These are phyloP conservation scores for Pteria penguin DNA, from an alignment of 2,888 invertebrate genomes.

Conservation along the genomic window DNA sequence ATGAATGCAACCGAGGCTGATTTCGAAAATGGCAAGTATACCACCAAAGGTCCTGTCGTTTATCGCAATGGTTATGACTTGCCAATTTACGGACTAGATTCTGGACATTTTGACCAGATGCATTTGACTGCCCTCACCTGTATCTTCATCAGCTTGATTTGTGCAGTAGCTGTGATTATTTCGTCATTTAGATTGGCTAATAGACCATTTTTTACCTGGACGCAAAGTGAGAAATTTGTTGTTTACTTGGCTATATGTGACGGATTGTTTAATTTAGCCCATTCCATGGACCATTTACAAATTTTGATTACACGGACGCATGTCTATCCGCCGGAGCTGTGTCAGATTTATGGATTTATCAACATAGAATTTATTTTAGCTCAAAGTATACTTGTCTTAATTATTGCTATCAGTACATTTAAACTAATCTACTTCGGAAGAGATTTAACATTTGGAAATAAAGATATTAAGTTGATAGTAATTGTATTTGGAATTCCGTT, in stretches of 20 bases:
- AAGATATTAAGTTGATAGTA: conserved; percentile 39
- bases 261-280: conserved; percentile 43
- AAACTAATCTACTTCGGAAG: conserved; percentile 40
- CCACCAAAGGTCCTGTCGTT: no score
- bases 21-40: no score
- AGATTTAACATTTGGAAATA: conserved; percentile 39
- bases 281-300: conserved; percentile 45
- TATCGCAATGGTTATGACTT: conserved; percentile 45
- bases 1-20: no score
- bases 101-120: conserved; percentile 42
- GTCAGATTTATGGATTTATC: conserved; percentile 49
- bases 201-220: conserved; percentile 43
- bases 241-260: conserved; percentile 52
- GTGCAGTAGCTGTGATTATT: conserved; percentile 27
- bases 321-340: conserved; percentile 44
- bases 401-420: conserved; percentile 50
- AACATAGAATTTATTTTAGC: conserved; percentile 46
- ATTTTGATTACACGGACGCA: conserved; percentile 41
- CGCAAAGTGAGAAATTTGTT: conserved; percentile 49
- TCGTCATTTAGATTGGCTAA: conserved; percentile 39
- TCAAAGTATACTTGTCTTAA: conserved; percentile 46
- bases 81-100: conserved; percentile 42
- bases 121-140: conserved; percentile 46
- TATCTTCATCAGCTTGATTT: conserved; percentile 42
- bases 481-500: conserved; percentile 47